Percentiles rank a stretch among this genome's conserved stretches.
Conservation (phyloP, 2,113 vertebrate species). For the Xiphias gladius region DNA sequence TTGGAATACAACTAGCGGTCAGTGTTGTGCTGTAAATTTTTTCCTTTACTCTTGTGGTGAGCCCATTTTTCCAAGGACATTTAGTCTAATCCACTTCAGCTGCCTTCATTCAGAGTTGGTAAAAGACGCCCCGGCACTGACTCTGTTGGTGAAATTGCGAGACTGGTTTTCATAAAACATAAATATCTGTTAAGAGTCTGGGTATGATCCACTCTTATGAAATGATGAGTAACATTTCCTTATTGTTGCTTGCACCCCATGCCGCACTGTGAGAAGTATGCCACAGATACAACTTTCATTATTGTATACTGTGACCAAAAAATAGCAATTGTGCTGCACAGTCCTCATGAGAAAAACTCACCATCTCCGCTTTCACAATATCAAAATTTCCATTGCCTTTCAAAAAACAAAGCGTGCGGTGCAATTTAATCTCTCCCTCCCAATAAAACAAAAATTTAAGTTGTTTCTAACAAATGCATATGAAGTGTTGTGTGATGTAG, state of each 20-base stretch:
- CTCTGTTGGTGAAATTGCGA: constrained; percentile 71
- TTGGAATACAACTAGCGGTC: constrained; percentile 79
- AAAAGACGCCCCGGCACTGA: constrained; percentile 78
- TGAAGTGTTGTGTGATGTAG: constrained; percentile 45
- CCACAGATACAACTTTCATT: constrained; percentile 60
- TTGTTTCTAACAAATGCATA: constrained; percentile 38
- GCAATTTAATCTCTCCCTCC: constrained; percentile 24
- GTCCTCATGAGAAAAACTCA: constrained; percentile 36
- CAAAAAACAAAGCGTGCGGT: constrained; percentile 49
- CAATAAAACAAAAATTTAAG: constrained; percentile 46
- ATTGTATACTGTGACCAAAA: constrained; percentile 32
- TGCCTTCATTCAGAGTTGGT: constrained; percentile 83
- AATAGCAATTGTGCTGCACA: constrained; percentile 13
- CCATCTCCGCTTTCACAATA: constrained; percentile 54
- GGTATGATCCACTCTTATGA: constrained; percentile 79
- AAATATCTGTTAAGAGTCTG: constrained; percentile 85
- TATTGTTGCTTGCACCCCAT: constrained; percentile 64
- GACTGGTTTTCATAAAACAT: constrained; percentile 85
- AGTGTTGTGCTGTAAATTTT: constrained; percentile 80
- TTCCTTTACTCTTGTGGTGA: constrained; percentile 82
- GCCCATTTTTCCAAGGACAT: constrained; percentile 84
- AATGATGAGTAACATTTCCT: constrained; percentile 86
- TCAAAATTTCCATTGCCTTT: constrained; percentile 49
- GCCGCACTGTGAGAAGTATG: constrained; percentile 62
- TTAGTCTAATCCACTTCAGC: constrained; percentile 85